Evolutionary conservation across 23 tunicate genomes (phyloP), one percentile per base, ranked within the genome.

Genomic region (Aplidium turbinatum): DNA sequence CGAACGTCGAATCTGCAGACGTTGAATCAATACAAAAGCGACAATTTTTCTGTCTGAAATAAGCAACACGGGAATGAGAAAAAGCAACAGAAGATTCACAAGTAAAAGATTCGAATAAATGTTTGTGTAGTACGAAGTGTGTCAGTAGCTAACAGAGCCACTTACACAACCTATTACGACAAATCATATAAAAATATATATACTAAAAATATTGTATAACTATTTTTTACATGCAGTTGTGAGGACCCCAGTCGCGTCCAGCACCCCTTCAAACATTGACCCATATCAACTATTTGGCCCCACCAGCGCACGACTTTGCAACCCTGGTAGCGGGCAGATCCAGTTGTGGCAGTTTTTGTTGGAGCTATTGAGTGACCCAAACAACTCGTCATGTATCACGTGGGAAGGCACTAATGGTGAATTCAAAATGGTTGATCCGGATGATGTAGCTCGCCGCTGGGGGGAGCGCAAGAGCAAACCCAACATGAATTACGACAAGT

Each of bases 391-490:
- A 27, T 85, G 94, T 72, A 81, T 93, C 38, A 82, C 89, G 40
- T 93, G 98, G 98, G 98, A 93, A 68, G 98, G 98, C 11, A 75
- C 88, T 18, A 85, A 78, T 23, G 98, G 98, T 35, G 98, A 93
- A 70, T 93, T 93, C 31, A 87, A 87, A 70, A 93, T 93, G 98
- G 92, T 82, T 35, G 98, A 93, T 57, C 98, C 98, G 20, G 98
- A 93, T 70, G 98, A 93, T 53, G 98, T 93, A 25, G 98, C 98
- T 13, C 60, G 98, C 32, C 71, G 92, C 25, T 93, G 98, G 98
- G 98, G 98, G 47, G 93, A 93, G 48, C 58, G 98, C 54, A 93
- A 93, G 55, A 87, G 85, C 78, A 93, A 93, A 81, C 98, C 98
- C 16, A 86, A 93, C 81, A 93, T 93, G 98, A 93, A 93, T 46